These are phyloP conservation scores for Euwallacea similis DNA, from an alignment of 1,140 invertebrate species.

Conservation along the genomic window DNA sequence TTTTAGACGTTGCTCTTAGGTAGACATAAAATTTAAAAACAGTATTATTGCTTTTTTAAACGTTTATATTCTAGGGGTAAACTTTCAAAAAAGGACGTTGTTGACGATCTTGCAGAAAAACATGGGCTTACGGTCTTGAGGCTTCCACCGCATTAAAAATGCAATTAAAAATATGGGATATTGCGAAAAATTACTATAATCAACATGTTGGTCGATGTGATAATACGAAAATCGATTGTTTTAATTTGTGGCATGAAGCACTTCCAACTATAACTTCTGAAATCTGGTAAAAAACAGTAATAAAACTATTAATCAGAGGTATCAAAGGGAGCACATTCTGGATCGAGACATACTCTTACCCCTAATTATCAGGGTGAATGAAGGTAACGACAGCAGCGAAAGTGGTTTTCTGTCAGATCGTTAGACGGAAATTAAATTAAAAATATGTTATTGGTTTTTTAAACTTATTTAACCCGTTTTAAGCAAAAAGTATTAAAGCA, in stretches of 20 bases:
- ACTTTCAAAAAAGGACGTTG: background rate
- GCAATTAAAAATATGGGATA: background rate
- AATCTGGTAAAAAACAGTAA: background rate
- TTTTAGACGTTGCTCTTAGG: constrained; percentile 12
- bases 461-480: too few relatives aligned
- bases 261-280: background rate
- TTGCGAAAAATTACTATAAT: too few relatives aligned
- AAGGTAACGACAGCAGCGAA: background rate
- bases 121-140: background rate
- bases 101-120: constrained; percentile 2
- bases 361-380: background rate
- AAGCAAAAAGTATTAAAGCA: too few relatives aligned
- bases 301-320: background rate
- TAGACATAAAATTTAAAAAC: constrained; percentile 7
- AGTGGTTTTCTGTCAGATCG: background rate
- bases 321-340: background rate
- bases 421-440: constrained; percentile 5
- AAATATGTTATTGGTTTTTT: background rate
- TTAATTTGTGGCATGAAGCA: constrained; percentile 5
- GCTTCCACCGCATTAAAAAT: too few relatives aligned
- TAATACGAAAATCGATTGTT: background rate
- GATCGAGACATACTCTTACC: background rate
- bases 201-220: too few relatives aligned
- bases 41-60: background rate
- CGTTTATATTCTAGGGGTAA: background rate